Conservation (phyloP, 1,140 invertebrate species). For the Achatina immaculata region DNA sequence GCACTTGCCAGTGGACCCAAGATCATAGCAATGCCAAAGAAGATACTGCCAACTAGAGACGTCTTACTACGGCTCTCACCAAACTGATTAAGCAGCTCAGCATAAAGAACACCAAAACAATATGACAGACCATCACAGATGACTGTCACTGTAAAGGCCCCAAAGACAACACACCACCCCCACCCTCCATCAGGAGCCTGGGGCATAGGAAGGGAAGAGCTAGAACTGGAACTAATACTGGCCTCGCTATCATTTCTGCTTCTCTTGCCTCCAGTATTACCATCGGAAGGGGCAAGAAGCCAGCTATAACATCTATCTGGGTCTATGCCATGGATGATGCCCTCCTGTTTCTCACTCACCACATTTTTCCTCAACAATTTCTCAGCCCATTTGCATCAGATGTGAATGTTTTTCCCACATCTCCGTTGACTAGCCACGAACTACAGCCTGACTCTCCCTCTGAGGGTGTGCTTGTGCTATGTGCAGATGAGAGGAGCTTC, state of each 20-base stretch:
- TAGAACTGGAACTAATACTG: constrained; percentile 29
- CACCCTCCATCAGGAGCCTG: constrained; percentile 86
- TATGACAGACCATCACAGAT: constrained; percentile 86
- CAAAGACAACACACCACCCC: constrained; percentile 84
- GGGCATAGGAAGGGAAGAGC: constrained; percentile 51
- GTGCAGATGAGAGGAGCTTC: neutral
- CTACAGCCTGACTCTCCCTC: neutral
- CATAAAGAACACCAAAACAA: constrained; percentile 71
- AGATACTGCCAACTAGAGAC: constrained; percentile 79
- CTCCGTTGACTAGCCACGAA: neutral
- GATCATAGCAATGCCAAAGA: constrained; percentile 71
- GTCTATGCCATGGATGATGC: neutral
- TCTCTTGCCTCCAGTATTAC: neutral
- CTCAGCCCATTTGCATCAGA: neutral
- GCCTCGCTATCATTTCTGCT: constrained; percentile 27
- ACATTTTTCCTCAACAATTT: neutral
- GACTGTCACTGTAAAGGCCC: constrained; percentile 89
- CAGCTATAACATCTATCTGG: constrained; percentile 31
- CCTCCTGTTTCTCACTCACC: neutral
- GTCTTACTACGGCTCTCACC: constrained; percentile 87
- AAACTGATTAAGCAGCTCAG: constrained; percentile 85
- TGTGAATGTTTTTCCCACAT: neutral
- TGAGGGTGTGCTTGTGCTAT: neutral
- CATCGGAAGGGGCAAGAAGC: constrained; percentile 20
- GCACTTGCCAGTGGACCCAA: constrained; percentile 91